A percentile compares a stretch with the other conserved stretches of the same genome.
Evolutionary conservation across 2,113 vertebrate species (phyloP).

Genomic region (Callipepla squamata): DNA sequence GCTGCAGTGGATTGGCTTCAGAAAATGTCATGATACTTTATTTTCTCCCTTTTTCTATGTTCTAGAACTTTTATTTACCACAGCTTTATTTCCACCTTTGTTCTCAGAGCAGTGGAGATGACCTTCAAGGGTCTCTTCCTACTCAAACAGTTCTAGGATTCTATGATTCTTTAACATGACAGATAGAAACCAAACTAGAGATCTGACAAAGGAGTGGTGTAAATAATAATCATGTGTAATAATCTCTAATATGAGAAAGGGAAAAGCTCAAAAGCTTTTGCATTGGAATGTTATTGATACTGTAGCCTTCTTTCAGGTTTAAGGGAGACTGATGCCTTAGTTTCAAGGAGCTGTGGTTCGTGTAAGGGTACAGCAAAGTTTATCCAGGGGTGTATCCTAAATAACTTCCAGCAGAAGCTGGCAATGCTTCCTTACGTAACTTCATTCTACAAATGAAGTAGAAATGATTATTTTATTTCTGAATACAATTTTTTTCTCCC

Average conservation of each 20-base stretch:
- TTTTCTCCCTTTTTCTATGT: background rate
- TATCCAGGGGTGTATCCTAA: background rate
- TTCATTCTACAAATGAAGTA: background rate
- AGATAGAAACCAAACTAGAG: background rate
- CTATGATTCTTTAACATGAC: background rate
- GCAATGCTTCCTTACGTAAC: background rate
- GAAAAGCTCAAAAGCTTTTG: background rate
- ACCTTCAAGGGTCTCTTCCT: background rate
- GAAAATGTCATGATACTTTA: background rate
- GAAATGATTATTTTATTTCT: background rate
- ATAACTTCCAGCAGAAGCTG: background rate
- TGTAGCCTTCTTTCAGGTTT: background rate
- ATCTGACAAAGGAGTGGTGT: background rate
- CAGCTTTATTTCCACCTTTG: background rate
- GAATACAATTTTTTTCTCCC: background rate
- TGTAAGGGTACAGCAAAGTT: background rate
- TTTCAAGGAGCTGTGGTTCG: background rate
- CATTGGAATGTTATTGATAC: background rate
- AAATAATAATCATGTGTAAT: background rate
- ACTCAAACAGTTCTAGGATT: no score
- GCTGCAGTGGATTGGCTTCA: background rate
- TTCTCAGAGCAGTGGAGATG: background rate
- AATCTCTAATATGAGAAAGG: background rate
- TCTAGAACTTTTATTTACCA: background rate
- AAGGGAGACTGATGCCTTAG: background rate